Evolutionary conservation across 2,113 vertebrate genomes (phyloP), one percentile per base, ranked within the genome.

Genomic region (Ivindomyrus marchei): DNA sequence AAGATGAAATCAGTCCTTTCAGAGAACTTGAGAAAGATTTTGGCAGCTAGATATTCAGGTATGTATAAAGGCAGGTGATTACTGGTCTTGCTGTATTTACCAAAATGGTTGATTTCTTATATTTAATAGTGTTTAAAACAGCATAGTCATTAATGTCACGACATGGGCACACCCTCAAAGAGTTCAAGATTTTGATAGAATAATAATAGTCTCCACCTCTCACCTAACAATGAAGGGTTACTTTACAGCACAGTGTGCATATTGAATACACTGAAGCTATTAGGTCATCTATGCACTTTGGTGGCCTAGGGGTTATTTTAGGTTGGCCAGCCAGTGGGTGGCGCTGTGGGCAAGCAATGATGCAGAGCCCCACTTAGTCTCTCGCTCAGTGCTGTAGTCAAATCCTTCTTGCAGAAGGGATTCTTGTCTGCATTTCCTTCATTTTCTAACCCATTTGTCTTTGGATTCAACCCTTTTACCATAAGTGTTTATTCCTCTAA

Each of bases 361-460:
- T 49, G 24, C 13, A 85, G n/a, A 50, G 49, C n/a, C 8, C 4
- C 5, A 47, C 8, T 85, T 24, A 11, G 45, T 87, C 50, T 15
- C 4, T 17, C 3, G 13, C 24, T 27, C 27, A 17, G 31, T 53
- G n/a, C 17, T 2, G 4, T 85, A 83, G 21, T 47, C 8, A 85
- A 47, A 47, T 85, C 45, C 83, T n/a, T 46, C 83, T 85, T 47
- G 39, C 21, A 46, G 83, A 85, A n/a, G 21, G 83, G 17, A 47
- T 46, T 47, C 8, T 47, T 47, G 83, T 47, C 42, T 47, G 83
- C 42, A 47, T 47, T 24, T 47, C 45, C 36, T 42, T 45, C 42
- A 47, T 80, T 42, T 80, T 85, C 83, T 85, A n/a, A 85, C 36
- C 42, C 45, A 85, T 85, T 85, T 85, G 19, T 85, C 83, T 80